Base-by-base conservation (phyloP, 2,113 vertebrate genomes). In the Syngnathus floridae region DNA sequence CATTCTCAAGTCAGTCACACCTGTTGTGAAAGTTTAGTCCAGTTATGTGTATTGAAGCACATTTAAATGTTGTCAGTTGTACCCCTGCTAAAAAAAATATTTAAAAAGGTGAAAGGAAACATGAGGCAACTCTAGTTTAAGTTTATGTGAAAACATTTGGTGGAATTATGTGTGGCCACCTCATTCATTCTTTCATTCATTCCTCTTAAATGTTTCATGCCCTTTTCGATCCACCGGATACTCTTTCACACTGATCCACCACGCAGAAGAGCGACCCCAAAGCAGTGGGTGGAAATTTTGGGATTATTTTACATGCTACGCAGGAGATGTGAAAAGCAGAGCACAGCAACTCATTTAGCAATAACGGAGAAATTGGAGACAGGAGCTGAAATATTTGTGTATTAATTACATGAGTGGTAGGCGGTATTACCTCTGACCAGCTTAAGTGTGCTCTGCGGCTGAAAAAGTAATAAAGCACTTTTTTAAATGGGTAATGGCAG, bases 361-460 rank as follows among this genome's bases (percentile, higher is more conserved):
- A 90, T 88, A 91, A 85, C 74, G 82, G 71, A 82, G 88, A 93
- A 90, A 90, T 88, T 72, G 82, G 89, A 91, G 89, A 89, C 82
- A 80, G 87, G 86, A 75, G 80, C 77, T 89, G 82, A 92, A 89
- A 89, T 91, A 87, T 92, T 92, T 92, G 71, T 83, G 88, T 90
- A 91, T 93, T 91, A 87, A 90, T 92, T 88, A 84, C 86, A 81
- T 75, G 37, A 56, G 45, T 72, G 73, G 76, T 78, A 70, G 86
- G 84, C 83, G 77, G 77, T 62, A 72, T 89, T 89, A 80, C 78
- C 56, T 73, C 73, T 70, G 62, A 52, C 73, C 74, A 51, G 68
- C 78, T 84, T 74, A 64, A 59, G 59, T 86, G 80, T 78, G 45
- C 43, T n/a, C 54, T 48, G 70, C 49, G 69, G 56, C 77, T 74